Evolutionary conservation across 2,113 vertebrate genomes (phyloP).

Genomic region (Clinocottus analis): DNA sequence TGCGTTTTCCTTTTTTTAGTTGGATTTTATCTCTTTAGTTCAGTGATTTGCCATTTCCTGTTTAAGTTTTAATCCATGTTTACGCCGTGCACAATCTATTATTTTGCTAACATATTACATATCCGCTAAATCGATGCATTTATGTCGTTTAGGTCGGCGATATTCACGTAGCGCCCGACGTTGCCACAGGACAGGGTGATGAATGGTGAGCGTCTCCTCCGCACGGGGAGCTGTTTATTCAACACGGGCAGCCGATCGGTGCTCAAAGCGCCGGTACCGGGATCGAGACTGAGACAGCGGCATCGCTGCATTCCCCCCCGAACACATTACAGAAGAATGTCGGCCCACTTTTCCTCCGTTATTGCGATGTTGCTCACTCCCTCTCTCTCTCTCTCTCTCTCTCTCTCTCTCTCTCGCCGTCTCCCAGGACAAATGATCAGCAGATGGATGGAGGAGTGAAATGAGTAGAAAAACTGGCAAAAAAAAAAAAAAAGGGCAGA

Average conservation of each 20-base stretch:
- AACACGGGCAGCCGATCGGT: neutral
- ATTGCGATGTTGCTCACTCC: conserved; percentile 13
- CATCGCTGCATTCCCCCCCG: neutral
- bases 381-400: conserved; percentile 21
- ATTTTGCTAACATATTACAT: too few species aligned
- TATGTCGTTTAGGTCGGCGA: too few species aligned
- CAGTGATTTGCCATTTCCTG: too few species aligned
- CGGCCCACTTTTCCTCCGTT: conserved; percentile 37
- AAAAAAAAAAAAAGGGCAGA: conserved; percentile 39
- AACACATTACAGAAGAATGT: conserved; percentile 30
- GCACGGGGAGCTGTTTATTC: neutral
- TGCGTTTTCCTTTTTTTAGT: neutral
- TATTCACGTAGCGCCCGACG: too few species aligned
- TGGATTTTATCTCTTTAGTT: neutral
- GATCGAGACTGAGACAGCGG: neutral
- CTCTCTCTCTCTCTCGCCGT: conserved; percentile 13
- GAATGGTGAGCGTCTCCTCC: too few species aligned
- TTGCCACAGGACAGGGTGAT: too few species aligned
- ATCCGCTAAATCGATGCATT: too few species aligned
- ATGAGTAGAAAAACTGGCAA: conserved; percentile 45
- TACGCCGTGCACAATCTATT: too few species aligned
- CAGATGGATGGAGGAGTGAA: conserved; percentile 63
- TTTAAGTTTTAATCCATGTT: too few species aligned
- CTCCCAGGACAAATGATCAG: conserved; percentile 51
- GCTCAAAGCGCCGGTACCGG: neutral